Conservation (phyloP, 2,888 invertebrate species). For the Beris morrisii region DNA sequence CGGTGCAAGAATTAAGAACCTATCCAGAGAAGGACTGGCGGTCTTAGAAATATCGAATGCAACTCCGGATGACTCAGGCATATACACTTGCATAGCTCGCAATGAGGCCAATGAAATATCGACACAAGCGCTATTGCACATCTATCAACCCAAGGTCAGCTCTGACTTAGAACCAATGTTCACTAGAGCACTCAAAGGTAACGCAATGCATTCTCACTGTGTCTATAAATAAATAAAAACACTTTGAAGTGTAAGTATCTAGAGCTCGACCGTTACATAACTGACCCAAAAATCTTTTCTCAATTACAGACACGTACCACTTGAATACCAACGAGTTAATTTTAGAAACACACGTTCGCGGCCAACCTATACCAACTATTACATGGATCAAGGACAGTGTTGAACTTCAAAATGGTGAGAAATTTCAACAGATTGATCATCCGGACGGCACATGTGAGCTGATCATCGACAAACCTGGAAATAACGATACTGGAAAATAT, state of each 20-base stretch:
- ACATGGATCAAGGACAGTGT: slow-evolving; percentile 77
- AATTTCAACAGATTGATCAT: slow-evolving; percentile 67
- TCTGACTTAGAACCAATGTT: slow-evolving; percentile 73
- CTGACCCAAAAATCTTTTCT: slow-evolving; percentile 21
- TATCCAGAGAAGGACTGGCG: slow-evolving; percentile 66
- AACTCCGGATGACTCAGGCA: slow-evolving; percentile 71
- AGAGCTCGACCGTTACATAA: slow-evolving; percentile 6
- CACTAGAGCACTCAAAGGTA: slow-evolving; percentile 72
- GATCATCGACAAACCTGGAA: slow-evolving; percentile 66
- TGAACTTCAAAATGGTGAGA: slow-evolving; percentile 61
- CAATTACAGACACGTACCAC: slow-evolving; percentile 67
- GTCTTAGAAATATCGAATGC: slow-evolving; percentile 74
- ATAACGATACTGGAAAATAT: slow-evolving; percentile 73
- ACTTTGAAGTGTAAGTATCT: neutral
- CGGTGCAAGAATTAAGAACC: slow-evolving; percentile 51
- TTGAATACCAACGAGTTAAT: slow-evolving; percentile 72
- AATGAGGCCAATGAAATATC: slow-evolving; percentile 72
- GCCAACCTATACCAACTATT: slow-evolving; percentile 70
- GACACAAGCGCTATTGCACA: slow-evolving; percentile 71
- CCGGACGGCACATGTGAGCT: slow-evolving; percentile 76
- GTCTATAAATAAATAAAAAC: slow-evolving; percentile 2
- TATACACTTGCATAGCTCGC: slow-evolving; percentile 74
- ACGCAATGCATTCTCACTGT: slow-evolving; percentile 33
- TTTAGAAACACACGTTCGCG: slow-evolving; percentile 76
- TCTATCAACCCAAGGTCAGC: slow-evolving; percentile 60